Evolutionary conservation across 2,797 vertebrate species (phyloP), one percentile per base, ranked within the genome.

Genomic region (Sylvia borin): DNA sequence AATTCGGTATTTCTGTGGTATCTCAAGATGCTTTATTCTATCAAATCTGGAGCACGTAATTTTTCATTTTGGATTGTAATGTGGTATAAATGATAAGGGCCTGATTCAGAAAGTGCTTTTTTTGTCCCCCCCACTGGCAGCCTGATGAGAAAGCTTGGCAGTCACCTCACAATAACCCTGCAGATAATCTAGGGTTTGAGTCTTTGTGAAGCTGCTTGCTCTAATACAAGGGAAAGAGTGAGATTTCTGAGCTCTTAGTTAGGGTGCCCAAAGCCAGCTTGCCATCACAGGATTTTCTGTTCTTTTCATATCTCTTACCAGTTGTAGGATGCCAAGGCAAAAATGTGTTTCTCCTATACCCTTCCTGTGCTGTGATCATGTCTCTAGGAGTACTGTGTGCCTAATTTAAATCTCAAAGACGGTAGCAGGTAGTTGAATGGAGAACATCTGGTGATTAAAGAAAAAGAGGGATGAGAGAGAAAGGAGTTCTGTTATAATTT

Each of bases 61-160:
- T 97, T 97, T 97, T 97, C 96, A 94, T 96, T 97, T 97, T 92
- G 96, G 96, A 97, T 97, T 97, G 96, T 93, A 96, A 96, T 97
- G 71, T 95, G 96, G 91, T 93, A 94, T 92, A 96, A 95, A 95
- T 97, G 96, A 97, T 97, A 97, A 97, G 79, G 84, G 58, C 67
- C 67, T 94, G 96, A 95, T 96, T 97, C 93, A 93, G 93, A 95
- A 95, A 90, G 88, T 66, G 74, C 64, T 61, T 58, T 40, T 65
- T 54, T 40, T 31, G 22, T 11, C 25, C 12, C 20, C 32, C 38
- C 9, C 54, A 58, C 85, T 53, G 77, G 71, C 90, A 96, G 94
- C 55, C 85, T 92, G 92, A 89, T 0, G 26, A 96, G 79, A 95
- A 93, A 88, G 80, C 92, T 90, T 95, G 26, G 1, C 64, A 96